Evolutionary conservation across 1,140 invertebrate genomes (phyloP), one percentile per base, ranked within the genome.

Genomic region (Aphaenogaster floridana): DNA sequence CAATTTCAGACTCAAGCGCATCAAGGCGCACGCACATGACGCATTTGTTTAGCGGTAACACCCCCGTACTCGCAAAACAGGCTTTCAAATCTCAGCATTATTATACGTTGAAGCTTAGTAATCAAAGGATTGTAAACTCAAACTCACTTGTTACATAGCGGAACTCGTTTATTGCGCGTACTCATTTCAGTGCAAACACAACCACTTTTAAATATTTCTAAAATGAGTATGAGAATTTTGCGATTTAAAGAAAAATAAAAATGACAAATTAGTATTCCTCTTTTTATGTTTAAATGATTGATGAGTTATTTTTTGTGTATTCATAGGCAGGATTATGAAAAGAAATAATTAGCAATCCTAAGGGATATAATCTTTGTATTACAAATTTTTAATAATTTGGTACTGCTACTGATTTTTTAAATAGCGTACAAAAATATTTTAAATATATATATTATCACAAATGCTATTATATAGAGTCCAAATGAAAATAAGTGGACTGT

Each of bases 1-100:
- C 74, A 91, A 89, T 91, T 88, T 86, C 68, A 54, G 63, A 2
- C 54, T 17, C 34, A n/a, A 15, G 6, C 52, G 28, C 36, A 74
- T 64, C 34, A 28, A 39, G 39, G 45, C 36, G 72, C 66, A 48
- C 36, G 66, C 63, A 57, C 88, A 50, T 42, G 57, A 50, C 48
- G 52, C 52, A 17, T 81, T 86, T 77, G 76, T 89, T 89, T 86
- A 50, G 21, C 52, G 66, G 42, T 52, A 63, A 69, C 77, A 54
- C 86, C 36, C 83, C 21, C 45, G 57, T 87, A 64, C 78, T 66
- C 72, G 48, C 39, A 39, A 74, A 83, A 45, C 80, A 72, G 84
- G 6, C 59, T 64, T 17, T 86, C 48, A 42, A 84, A 57, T 84
- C 80, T 36, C 54, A 28, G 42, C n/a, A 42, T 84, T 63, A 84